Evolutionary conservation across 2,888 invertebrate genomes (phyloP).

Genomic region (Zhuqinia jingwanae): DNA sequence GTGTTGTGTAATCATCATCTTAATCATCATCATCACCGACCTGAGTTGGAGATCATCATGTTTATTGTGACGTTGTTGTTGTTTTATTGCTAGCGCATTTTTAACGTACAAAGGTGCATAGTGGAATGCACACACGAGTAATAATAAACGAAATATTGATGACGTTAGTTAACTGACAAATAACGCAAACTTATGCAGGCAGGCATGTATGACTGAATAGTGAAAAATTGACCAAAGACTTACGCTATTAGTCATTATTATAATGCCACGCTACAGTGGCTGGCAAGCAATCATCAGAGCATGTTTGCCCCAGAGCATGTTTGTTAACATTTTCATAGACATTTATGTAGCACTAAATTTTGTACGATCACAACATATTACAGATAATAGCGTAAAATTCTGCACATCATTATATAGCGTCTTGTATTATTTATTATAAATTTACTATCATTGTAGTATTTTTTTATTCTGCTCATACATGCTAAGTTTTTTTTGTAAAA

Average conservation of each 20-base stretch:
- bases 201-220: slow-evolving; percentile 10
- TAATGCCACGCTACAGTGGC: slow-evolving; percentile 7
- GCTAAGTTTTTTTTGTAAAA: neutral
- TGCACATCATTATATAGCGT: neutral
- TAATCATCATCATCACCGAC: slow-evolving; percentile 39
- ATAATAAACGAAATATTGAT: slow-evolving; percentile 18
- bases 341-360: neutral
- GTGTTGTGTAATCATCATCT: slow-evolving; percentile 59
- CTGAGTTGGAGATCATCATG: slow-evolving; percentile 22
- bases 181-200: slow-evolving; percentile 10
- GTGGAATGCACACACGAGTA: neutral
- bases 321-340: neutral
- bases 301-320: slow-evolving; percentile 1
- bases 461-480: neutral
- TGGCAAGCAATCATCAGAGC: slow-evolving; percentile 17
- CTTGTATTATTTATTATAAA: neutral
- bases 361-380: too few species aligned
- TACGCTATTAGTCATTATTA: slow-evolving; percentile 26
- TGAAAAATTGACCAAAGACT: slow-evolving; percentile 44
- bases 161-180: too few species aligned
- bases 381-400: too few species aligned
- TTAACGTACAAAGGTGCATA: neutral
- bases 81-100: neutral
- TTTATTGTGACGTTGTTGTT: slow-evolving; percentile 4
- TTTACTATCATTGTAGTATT: neutral